Evolutionary conservation across 2,888 invertebrate genomes (phyloP), one percentile per base, ranked within the genome.

Genomic region (Seladonia tumulorum): DNA sequence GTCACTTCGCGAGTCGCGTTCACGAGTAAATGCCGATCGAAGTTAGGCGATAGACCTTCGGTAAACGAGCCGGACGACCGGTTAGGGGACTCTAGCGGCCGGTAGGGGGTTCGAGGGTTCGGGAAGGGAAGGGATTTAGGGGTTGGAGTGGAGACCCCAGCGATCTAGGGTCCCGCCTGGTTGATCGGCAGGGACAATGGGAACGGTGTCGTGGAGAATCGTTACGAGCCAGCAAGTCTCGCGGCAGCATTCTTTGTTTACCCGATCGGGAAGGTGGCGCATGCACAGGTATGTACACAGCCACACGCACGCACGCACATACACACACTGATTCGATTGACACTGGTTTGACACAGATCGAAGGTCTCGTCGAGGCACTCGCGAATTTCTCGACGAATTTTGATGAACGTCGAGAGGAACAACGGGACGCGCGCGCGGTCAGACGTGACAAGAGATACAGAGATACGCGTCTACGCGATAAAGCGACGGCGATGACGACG

Each of bases 161-260:
- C 22, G 53, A n/a, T 53, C 53, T 53, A 53, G 53, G 53, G 53
- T 53, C 22, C 53, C 53, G 8, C 16, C 53, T 3, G n/a, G 22
- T 22, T 22, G 53, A 53, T 53, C 22, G 53, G 1, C 53, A 22
- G n/a, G 53, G 53, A 53, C 53, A 53, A 53, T n/a, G 53, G 10
- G n/a, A 53, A 53, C n/a, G 53, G 10, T 3, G 10, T n/a, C 53
- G 53, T 4, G n/a, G 53, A n/a, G n/a, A 53, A 82, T 63, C 71
- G 35, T 25, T 29, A 16, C 25, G 45, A 53, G 53, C 22, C 53
- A 29, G 25, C 29, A 12, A 49, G 70, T 63, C 45, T 42, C 70
- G 47, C 22, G 57, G 63, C 35, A 78, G 71, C 74, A 79, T 75
- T 85, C 81, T 78, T 68, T 75, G 79, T 85, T 85, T 85, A 85